Base-by-base conservation (phyloP, 1,140 invertebrate species). In the Rhagoletis pomonella region DNA sequence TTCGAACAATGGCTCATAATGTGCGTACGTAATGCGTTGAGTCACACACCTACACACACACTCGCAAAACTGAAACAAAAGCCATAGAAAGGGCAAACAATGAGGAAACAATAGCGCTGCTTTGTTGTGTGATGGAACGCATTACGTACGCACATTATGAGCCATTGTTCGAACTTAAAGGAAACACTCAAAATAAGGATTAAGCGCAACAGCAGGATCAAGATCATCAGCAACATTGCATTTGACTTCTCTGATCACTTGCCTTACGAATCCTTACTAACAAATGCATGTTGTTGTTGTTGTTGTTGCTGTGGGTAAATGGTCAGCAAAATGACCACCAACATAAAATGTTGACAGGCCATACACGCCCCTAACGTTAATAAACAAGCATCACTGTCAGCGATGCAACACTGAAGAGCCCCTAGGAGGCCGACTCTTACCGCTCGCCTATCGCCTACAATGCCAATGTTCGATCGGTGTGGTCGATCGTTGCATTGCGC, bases 281-380 rank as follows among this genome's bases (percentile, higher is more conserved):
- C 29, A 29, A 29, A 29, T 29, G 29, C 29, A 29, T 29, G 29
- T 64, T 10, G 4, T 64, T 77, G 69, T 12, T 50, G 69, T 5
- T 77, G 42, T 50, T 29, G 44, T 55, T 19, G n/a, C 55, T 81
- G n/a, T 67, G 5, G 47, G 73, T 42, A 62, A 85, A 85, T 85
- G 42, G 29, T 42, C 59, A 85, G 73, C 44, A n/a, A 62, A 55
- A 87, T 89, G 90, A 87, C 91, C 91, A 92, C 91, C 90, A 92
- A 92, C 90, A 90, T 90, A 90, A 88, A 92, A 92, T 92, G 91
- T 92, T 92, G 91, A 92, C 91, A 92, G 91, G 87, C 90, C 88
- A 89, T 89, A 89, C 90, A 92, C 91, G 91, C 91, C 91, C 89
- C 90, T 90, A 89, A 92, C 90, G 92, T 29, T 91, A 92, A 88